Conservation (phyloP, 2,113 vertebrate species). For the Perognathus longimembris region DNA sequence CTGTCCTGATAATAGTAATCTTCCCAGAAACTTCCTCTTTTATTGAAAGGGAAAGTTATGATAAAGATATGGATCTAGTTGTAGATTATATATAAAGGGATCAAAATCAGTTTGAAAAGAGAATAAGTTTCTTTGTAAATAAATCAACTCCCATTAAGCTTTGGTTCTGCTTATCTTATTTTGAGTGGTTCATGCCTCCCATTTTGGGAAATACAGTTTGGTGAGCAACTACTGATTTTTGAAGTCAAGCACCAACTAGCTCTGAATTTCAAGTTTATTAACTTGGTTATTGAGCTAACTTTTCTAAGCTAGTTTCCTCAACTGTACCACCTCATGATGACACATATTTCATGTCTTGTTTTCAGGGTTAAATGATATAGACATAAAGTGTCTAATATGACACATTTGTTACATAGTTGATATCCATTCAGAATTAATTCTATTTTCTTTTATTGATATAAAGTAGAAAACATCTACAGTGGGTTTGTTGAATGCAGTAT, state of each 20-base stretch:
- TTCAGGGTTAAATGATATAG: not conserved
- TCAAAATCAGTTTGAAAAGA: slow-evolving; percentile 17
- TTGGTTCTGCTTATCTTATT: not conserved
- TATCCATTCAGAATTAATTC: not conserved
- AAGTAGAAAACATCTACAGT: not conserved
- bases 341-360: not conserved
- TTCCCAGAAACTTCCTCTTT: not conserved
- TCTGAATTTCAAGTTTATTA: not conserved
- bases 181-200: not conserved
- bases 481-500: not conserved
- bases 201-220: slow-evolving; percentile 10
- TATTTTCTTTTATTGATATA: slow-evolving; percentile 9
- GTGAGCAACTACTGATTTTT: not conserved
- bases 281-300: not conserved
- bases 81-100: not conserved
- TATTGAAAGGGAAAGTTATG: slow-evolving; percentile 39
- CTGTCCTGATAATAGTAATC: not conserved
- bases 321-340: slow-evolving; percentile 12
- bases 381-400: not conserved
- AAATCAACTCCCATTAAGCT: not conserved
- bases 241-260: not conserved
- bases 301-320: slow-evolving; percentile 25
- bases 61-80: not conserved
- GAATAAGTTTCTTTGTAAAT: slow-evolving; percentile 9
- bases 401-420: too few species aligned